phyloP scores from a whole-genome alignment of 2,888 invertebrate genomes.

The Choreutis nemorana region DNA sequence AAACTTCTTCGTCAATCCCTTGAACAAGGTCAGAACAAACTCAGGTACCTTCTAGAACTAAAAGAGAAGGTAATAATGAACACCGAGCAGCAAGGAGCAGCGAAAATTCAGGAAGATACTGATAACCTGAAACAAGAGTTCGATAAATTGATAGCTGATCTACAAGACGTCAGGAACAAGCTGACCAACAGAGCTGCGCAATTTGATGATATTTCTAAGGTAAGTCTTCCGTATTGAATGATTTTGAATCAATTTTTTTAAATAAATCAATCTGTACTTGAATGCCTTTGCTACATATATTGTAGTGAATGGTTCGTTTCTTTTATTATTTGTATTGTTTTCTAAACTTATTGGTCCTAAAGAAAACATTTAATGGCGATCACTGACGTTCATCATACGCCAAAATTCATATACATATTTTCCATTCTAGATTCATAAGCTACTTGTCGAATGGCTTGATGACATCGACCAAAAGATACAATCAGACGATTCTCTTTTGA shows the following conservation, averaged over 20 bases:
- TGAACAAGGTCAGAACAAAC: conserved; percentile 84
- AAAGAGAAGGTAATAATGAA: conserved; percentile 94
- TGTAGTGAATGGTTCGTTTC: no score
- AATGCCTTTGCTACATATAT: no score
- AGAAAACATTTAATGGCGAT: background rate
- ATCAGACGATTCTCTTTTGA: conserved; percentile 74
- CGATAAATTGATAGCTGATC: conserved; percentile 83
- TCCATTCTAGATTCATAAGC: conserved; percentile 70
- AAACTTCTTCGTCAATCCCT: conserved; percentile 89
- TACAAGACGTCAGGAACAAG: conserved; percentile 80
- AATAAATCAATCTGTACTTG: background rate
- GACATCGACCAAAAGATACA: conserved; percentile 87
- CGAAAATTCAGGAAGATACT: conserved; percentile 91
- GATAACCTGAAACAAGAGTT: conserved; percentile 89
- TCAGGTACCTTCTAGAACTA: conserved; percentile 81
- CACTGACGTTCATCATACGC: background rate
- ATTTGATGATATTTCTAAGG: conserved; percentile 87
- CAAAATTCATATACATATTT: background rate
- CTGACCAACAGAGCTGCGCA: conserved; percentile 78
- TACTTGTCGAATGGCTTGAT: conserved; percentile 86
- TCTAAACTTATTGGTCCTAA: no score
- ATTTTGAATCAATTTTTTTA: background rate
- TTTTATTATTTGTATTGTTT: no score
- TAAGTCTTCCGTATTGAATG: conserved; percentile 19
- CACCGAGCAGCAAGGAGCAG: conserved; percentile 87